These are phyloP conservation scores for Lathronympha strigana DNA, from an alignment of 2,888 invertebrate genomes.

Conservation along the genomic window DNA sequence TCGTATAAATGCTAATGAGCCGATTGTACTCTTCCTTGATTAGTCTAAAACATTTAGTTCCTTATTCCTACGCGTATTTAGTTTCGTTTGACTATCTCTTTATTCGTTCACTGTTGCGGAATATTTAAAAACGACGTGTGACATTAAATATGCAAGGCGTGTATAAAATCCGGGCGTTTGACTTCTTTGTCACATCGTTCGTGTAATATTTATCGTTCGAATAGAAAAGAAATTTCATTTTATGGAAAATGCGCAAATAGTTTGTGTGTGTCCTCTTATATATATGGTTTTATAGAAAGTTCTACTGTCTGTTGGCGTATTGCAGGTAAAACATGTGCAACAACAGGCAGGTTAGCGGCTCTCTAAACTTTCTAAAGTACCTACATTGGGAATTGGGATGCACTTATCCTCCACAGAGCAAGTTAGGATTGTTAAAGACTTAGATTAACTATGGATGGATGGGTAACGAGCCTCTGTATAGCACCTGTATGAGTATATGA, in stretches of 20 bases:
- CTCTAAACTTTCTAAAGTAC: too few relatives aligned
- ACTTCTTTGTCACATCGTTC: slow-evolving; percentile 74
- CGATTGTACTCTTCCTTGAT: slow-evolving; percentile 70
- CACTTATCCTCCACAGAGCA: too few relatives aligned
- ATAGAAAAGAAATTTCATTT: slow-evolving; percentile 80
- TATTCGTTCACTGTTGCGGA: slow-evolving; percentile 7
- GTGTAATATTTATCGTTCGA: slow-evolving; percentile 77
- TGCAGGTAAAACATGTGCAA: slow-evolving; percentile 76
- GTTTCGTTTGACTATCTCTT: slow-evolving; percentile 48
- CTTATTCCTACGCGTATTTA: slow-evolving; percentile 54
- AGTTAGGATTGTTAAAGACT: too few relatives aligned
- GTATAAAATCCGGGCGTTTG: slow-evolving; percentile 59
- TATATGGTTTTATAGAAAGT: slow-evolving; percentile 81
- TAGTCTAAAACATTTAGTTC: slow-evolving; percentile 71
- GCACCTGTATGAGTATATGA: too few relatives aligned
- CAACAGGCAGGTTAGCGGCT: slow-evolving; percentile 60
- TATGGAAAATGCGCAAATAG: slow-evolving; percentile 78
- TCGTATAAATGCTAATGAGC: slow-evolving; percentile 75
- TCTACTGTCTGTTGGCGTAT: slow-evolving; percentile 62
- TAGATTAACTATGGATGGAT: too few relatives aligned
- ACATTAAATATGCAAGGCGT: slow-evolving; percentile 62
- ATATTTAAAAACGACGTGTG: slow-evolving; percentile 27
- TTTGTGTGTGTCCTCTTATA: slow-evolving; percentile 81
- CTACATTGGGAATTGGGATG: too few relatives aligned
- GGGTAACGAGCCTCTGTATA: too few relatives aligned